Evolutionary conservation across 2,888 invertebrate species (phyloP), one percentile per base, ranked within the genome.

Genomic region (Cremastobaeus sp.): DNA sequence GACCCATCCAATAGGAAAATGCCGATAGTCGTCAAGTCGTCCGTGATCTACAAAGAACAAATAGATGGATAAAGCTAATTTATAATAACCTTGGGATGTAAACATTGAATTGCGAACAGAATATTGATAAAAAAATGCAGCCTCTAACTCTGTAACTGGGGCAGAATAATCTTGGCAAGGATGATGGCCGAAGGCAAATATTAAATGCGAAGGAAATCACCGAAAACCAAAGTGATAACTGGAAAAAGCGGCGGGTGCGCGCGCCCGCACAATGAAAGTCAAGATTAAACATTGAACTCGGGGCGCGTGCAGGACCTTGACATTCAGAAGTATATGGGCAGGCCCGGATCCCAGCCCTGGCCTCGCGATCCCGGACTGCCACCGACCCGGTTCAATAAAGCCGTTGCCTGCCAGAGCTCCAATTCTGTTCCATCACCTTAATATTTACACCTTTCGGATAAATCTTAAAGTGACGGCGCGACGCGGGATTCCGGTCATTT

Each of bases 1-100:
- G 86, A 86, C 43, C 87, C 87, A 74, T 88, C 87, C 32, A 85
- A 50, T 12, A 87, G 78, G 54, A 81, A 87, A 54, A 87, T 77
- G 47, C 82, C 81, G 18, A 87, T 79, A 21, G 60, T 54, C 5
- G 64, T 57, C 47, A 70, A 32, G 21, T 77, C 74, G 9, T 73
- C 76, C 3, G 78, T 79, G 9, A 84, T 71, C 84, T 84, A 57
- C 5, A 68, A 77, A 18, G 8, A 66, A 11, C 14, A n/a, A n/a
- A n/a, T n/a, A n/a, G n/a, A n/a, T n/a, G n/a, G n/a, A n/a, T n/a
- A n/a, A n/a, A n/a, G n/a, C n/a, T n/a, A n/a, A n/a, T n/a, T n/a
- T n/a, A n/a, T n/a, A n/a, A n/a, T n/a, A n/a, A n/a, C n/a, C n/a
- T n/a, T n/a, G n/a, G n/a, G n/a, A n/a, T n/a, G n/a, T n/a, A n/a